Conservation (phyloP, 2,888 invertebrate species). For the Imbricaverruca yamaguchii region DNA sequence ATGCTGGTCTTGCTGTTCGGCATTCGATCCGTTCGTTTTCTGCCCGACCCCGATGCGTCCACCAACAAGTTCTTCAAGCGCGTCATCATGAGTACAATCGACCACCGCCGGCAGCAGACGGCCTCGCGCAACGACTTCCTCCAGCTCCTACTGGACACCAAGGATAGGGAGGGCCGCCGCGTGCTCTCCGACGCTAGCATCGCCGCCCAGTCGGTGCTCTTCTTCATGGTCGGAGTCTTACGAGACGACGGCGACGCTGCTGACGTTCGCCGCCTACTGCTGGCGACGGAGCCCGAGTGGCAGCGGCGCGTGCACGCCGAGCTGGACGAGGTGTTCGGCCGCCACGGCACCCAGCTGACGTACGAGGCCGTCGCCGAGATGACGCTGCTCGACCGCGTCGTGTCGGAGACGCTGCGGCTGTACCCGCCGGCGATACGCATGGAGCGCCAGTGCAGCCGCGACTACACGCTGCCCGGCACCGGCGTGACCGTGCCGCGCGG, state of each 20-base stretch:
- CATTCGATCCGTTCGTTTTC: not conserved
- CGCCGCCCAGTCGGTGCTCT: too few relatives aligned
- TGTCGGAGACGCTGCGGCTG: slow-evolving; percentile 48
- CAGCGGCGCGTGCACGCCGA: too few relatives aligned
- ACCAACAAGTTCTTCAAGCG: not conserved
- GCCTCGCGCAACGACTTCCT: not conserved
- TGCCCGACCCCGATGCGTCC: not conserved
- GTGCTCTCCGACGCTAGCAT: not conserved
- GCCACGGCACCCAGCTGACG: slow-evolving; percentile 43
- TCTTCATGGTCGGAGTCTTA: too few relatives aligned
- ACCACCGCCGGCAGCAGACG: not conserved
- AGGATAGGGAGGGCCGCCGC: not conserved
- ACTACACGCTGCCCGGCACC: slow-evolving; percentile 37
- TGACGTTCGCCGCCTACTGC: too few relatives aligned
- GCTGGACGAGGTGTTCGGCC: slow-evolving; percentile 36
- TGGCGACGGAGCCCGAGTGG: too few relatives aligned
- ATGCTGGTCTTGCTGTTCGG: not conserved
- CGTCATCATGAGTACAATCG: not conserved
- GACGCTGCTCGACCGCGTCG: too few relatives aligned
- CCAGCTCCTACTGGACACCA: not conserved
- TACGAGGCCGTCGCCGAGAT: too few relatives aligned
- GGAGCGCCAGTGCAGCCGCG: slow-evolving; percentile 41
- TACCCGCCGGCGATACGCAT: slow-evolving; percentile 52
- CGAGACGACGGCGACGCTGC: too few relatives aligned
- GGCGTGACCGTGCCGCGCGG: slow-evolving; percentile 21